Base-by-base conservation (phyloP, 1,140 invertebrate species). In the Mya arenaria region DNA sequence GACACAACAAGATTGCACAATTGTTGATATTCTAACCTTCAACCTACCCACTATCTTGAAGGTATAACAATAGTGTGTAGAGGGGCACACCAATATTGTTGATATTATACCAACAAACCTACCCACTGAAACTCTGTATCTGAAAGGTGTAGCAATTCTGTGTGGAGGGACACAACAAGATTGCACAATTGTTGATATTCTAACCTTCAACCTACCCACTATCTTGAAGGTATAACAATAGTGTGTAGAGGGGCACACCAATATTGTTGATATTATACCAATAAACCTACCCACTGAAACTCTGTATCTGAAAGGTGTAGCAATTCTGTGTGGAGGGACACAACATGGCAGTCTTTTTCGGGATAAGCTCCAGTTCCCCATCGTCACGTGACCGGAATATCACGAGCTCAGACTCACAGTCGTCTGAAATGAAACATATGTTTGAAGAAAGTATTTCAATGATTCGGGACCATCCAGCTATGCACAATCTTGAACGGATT, bases 81-180 rank as follows among this genome's bases (percentile, higher is more conserved):
- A 84, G 48, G n/a, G n/a, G n/a, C n/a, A n/a, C n/a, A n/a, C n/a
- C n/a, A n/a, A n/a, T n/a, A 83, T 80, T 68, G 83, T n/a, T n/a
- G n/a, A n/a, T n/a, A n/a, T n/a, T n/a, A n/a, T n/a, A n/a, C n/a
- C n/a, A n/a, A n/a, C n/a, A n/a, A n/a, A n/a, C n/a, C n/a, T n/a
- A n/a, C 84, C 8, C 77, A 39, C 44, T 81, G 28, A 85, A 83
- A 34, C 74, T 83, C 63, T 85, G 77, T 4, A 85, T 56, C 58
- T 80, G 82, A 56, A 87, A 87, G 17, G 86, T 87, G 41, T 87
- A 87, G 36, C 86, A 87, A 32, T 81, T 87, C 30, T 80, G 78
- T 1, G 74, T 65, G 3, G 86, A 85, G 44, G 84, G 84, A 75
- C 86, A 87, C 6, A 83, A 37, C 55, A 84, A 78, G n/a, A 81